These are phyloP conservation scores for Arizona elegans DNA, from an alignment of 2,113 vertebrate genomes.

Conservation along the genomic window DNA sequence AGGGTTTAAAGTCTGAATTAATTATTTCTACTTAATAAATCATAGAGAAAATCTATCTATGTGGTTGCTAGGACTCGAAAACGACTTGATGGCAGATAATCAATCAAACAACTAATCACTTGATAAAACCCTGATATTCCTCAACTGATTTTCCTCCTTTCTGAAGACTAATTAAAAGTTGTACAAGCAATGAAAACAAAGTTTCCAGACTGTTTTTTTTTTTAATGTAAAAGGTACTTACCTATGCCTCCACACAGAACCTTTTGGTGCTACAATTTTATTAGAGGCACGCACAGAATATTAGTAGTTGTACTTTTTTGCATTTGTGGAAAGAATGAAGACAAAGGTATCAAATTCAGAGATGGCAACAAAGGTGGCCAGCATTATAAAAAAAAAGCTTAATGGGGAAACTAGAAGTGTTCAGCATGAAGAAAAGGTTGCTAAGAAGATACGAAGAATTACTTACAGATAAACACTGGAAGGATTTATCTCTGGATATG, in stretches of 20 bases:
- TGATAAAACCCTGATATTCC: neutral
- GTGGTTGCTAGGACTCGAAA: neutral
- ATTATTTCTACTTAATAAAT: neutral
- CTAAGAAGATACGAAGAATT: neutral
- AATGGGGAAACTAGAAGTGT: neutral
- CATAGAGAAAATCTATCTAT: neutral
- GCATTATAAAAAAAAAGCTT: neutral
- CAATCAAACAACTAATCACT: neutral
- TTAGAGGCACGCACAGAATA: neutral
- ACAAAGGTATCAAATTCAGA: neutral
- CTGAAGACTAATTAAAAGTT: neutral
- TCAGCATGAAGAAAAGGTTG: neutral
- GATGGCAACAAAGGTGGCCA: neutral
- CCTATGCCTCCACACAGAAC: neutral
- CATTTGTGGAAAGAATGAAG: neutral
- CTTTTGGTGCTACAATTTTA: neutral
- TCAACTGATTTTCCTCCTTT: neutral
- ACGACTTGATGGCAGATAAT: neutral
- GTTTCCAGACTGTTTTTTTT: neutral
- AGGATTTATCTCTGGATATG: neutral
- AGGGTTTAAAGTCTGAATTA: neutral
- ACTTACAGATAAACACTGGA: neutral
- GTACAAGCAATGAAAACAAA: neutral
- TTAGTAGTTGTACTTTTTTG: neutral
- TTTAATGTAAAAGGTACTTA: neutral